phyloP scores from a whole-genome alignment of 2,797 vertebrate genomes.

The Chloroceryle amazona region DNA sequence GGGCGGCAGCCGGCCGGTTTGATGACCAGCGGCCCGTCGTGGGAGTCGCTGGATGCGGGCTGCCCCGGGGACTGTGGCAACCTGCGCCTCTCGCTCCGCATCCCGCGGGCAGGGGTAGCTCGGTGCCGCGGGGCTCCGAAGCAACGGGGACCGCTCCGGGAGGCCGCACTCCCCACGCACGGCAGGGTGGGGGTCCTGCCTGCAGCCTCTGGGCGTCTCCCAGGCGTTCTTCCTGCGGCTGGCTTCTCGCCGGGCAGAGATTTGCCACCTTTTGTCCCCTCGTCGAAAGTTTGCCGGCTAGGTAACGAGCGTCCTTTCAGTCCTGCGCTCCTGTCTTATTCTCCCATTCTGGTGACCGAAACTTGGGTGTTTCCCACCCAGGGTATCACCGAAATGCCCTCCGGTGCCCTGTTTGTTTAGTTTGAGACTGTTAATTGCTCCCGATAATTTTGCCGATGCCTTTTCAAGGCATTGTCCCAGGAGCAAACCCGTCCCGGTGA shows the following conservation, averaged over 20 bases:
- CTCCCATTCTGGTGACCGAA: not conserved
- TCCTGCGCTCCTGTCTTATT: not conserved
- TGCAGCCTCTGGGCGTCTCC: not conserved
- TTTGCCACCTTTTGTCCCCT: not conserved
- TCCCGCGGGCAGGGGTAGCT: not conserved
- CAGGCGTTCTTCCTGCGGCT: not conserved
- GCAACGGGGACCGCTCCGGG: accelerated
- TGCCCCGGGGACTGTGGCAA: not conserved
- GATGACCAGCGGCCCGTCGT: not conserved
- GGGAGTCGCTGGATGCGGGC: not conserved
- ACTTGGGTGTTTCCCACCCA: not conserved
- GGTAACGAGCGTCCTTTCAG: not conserved
- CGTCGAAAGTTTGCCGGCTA: not conserved
- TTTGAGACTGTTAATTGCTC: not conserved
- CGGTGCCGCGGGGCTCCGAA: too few species aligned
- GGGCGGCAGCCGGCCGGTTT: not conserved
- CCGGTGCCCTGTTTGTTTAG: not conserved
- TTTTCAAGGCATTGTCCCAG: not conserved
- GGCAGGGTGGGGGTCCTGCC: not conserved
- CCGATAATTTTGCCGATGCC: not conserved
- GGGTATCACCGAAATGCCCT: not conserved
- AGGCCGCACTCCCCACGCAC: not conserved
- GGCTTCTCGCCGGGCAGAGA: not conserved
- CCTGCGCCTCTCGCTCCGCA: not conserved
- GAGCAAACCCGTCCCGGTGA: not conserved